Conservation (phyloP, 2,797 vertebrate species). For the Phylloscopus collybita region DNA sequence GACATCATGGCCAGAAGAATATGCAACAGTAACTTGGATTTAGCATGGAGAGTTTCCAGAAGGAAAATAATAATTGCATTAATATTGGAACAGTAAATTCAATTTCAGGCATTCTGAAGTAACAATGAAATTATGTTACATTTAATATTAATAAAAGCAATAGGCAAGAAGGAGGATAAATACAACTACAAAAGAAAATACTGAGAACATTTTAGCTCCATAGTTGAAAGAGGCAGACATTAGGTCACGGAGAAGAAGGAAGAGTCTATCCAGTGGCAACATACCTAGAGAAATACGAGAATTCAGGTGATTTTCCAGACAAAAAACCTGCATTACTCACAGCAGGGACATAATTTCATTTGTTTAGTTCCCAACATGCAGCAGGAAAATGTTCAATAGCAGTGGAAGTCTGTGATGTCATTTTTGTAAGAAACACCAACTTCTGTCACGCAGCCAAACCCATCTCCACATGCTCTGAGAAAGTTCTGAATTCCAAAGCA, state of each 20-base stretch:
- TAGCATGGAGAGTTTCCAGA: not conserved
- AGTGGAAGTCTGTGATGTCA: not conserved
- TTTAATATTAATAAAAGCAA: not conserved
- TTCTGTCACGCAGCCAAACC: not conserved
- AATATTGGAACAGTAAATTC: slow-evolving; percentile 21
- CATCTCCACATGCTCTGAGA: not conserved
- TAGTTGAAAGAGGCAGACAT: not conserved
- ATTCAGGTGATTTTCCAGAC: not conserved
- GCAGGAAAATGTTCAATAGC: not conserved
- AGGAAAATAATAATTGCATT: not conserved
- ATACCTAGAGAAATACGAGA: not conserved
- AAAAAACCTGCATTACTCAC: not conserved
- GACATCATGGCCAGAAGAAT: not conserved
- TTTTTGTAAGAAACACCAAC: not conserved
- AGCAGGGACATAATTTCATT: not conserved
- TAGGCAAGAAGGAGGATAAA: not conserved
- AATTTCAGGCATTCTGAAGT: not conserved
- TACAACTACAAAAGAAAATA: not conserved
- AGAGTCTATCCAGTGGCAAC: not conserved
- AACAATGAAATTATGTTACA: not conserved
- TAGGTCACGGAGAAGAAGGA: not conserved
- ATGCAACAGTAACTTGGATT: not conserved
- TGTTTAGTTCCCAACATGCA: not conserved
- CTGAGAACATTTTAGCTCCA: not conserved
- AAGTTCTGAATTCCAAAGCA: rapidly evolving